Base-by-base conservation (phyloP, 2,113 vertebrate species). In the Passer montanus region DNA sequence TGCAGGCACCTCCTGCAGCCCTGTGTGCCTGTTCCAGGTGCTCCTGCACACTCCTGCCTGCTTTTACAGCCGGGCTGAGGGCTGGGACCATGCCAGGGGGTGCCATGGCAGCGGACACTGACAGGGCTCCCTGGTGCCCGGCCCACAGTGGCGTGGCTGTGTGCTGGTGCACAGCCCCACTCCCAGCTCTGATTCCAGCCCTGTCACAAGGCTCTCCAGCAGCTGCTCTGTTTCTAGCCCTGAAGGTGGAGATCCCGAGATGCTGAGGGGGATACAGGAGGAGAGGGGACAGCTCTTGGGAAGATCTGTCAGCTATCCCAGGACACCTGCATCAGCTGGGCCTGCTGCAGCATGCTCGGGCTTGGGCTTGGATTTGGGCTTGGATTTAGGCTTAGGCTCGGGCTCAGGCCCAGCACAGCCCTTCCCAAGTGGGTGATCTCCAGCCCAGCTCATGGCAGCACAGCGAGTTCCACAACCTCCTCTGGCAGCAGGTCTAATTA, bases 401-500 rank as follows among this genome's bases (percentile, higher is more conserved):
- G n/a, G 55, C 47, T 62, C 11, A 0, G 3, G 90, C 72, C 66
- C 50, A 58, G 68, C 78, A 16, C 27, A 19, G 85, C 88, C 63
- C 60, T 84, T 72, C 78, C 77, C 84, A 28, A 49, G 64, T 30
- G 52, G 85, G 91, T 0, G 5, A 84, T 63, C 43, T 46, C 18
- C 59, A 62, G 56, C 70, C 41, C 5, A 0, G 55, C 47, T 93
- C 73, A n/a, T n/a, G 0, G 67, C 89, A 53, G 83, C 83, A 74
- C 76, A 90, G 56, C 72, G 0, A 56, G 87, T 84, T 90, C 87
- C 79, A 90, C 87, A 33, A 50, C 87, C 72, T 90, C 43, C 35
- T 69, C 87, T 70, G 60, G 93, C 92, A 95, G 80, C 69, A 81
- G 47, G 69, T 90, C 90, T 93, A 78, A 93, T 92, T 94, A 86